Evolutionary conservation across 2,113 vertebrate genomes (phyloP).

Genomic region (Malurus elegans): DNA sequence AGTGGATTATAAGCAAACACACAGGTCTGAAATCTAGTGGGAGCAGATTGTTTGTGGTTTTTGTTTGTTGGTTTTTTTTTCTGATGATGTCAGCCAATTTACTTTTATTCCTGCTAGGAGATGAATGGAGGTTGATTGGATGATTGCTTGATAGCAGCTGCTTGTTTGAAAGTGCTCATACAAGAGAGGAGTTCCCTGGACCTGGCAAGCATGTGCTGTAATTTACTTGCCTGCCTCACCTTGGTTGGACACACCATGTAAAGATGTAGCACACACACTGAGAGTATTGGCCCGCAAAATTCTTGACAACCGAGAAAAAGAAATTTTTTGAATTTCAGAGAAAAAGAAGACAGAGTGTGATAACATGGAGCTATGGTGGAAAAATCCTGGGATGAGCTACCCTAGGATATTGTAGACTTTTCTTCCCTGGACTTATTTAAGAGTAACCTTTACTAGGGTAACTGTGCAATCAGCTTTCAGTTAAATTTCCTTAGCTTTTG

Average conservation of each 20-base stretch:
- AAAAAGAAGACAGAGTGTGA: not conserved
- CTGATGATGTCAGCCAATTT: not conserved
- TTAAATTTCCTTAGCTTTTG: not conserved
- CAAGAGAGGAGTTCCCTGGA: not conserved
- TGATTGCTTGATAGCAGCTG: not conserved
- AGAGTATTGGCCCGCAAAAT: not conserved
- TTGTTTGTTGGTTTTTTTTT: not conserved
- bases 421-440: not conserved
- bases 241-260: not conserved
- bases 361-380: not conserved
- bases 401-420: not conserved
- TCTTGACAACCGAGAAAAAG: not conserved
- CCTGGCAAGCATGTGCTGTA: not conserved
- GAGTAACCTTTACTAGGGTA: not conserved
- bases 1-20: not conserved
- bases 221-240: not conserved
- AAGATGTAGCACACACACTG: not conserved
- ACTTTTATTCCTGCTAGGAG: not conserved
- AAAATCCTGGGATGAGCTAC: not conserved
- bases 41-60: not conserved
- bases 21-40: not conserved
- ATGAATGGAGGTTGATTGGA: not conserved
- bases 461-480: not conserved
- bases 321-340: not conserved
- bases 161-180: not conserved